Evolutionary conservation across 2,888 invertebrate species (phyloP), one percentile per base, ranked within the genome.

Genomic region (Anagyrus pseudococci): DNA sequence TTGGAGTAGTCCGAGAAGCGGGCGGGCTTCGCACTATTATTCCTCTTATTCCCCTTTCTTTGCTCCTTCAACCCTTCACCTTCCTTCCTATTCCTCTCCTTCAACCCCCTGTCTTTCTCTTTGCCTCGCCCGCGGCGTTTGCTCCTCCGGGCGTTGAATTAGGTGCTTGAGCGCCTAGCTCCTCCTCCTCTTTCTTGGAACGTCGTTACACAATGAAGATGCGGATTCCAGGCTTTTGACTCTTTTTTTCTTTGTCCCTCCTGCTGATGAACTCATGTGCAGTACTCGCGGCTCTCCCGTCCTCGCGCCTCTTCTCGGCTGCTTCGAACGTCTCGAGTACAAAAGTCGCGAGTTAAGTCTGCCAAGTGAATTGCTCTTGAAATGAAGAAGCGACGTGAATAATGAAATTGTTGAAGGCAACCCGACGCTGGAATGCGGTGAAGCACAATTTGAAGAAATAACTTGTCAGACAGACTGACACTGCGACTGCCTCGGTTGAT

Each of bases 171-270:
- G 69, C 48, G 43, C 66, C 68, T 68, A 48, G 61, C 70, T 37
- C 48, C 70, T 66, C 65, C 68, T 60, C 62, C 22, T 66, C 64
- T 71, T 74, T 75, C 75, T 71, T 67, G 70, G 74, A 73, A 73
- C 72, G 73, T 76, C 72, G 73, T 77, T 77, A 73, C 72, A 72
- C 70, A 69, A 69, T 69, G 70, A 69, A 71, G 68, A 70, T 70
- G 67, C 58, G 69, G 64, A 66, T 68, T 68, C 67, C 68, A 48
- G 63, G 56, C 58, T 57, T 49, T 61, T 43, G 46, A 40, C 62
- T 60, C 29, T 59, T 26, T 52, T 46, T 53, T 62, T 40, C 50
- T 62, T 56, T 55, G 44, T 25, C 33, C 41, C 59, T 7, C 48
- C 33, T 25, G 17, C 15, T 43, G 17, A 41, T 41, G 26, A 19